These are phyloP conservation scores for Acridotheres tristis DNA, from an alignment of 2,797 vertebrate genomes.

Conservation along the genomic window DNA sequence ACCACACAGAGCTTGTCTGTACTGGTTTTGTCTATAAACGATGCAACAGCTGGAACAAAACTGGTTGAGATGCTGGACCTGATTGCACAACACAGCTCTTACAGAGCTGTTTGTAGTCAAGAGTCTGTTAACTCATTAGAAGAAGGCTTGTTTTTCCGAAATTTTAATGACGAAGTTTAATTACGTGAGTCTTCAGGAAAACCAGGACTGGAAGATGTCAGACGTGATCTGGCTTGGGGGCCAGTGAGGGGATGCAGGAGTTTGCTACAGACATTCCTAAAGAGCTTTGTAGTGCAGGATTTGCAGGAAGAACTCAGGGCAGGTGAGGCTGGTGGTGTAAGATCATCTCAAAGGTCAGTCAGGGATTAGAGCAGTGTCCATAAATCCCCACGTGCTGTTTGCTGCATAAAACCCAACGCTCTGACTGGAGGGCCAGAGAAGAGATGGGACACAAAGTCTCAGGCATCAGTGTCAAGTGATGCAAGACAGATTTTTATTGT, in stretches of 20 bases:
- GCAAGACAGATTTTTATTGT: neutral
- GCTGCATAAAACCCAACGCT: neutral
- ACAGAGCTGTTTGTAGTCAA: neutral
- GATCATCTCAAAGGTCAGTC: neutral
- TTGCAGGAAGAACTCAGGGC: neutral
- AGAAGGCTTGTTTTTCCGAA: constrained; percentile 5
- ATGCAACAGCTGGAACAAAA: constrained; percentile 32
- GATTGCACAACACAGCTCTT: neutral
- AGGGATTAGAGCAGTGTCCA: neutral
- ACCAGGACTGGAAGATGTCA: neutral
- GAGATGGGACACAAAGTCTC: neutral
- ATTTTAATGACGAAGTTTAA: neutral
- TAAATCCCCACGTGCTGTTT: neutral
- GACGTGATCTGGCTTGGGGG: neutral
- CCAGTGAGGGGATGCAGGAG: neutral
- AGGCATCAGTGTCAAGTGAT: neutral
- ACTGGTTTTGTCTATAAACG: constrained; percentile 12
- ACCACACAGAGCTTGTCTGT: constrained; percentile 7
- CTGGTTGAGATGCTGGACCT: neutral
- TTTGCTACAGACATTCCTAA: neutral
- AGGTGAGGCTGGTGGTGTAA: neutral
- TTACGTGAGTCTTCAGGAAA: neutral
- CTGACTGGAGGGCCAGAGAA: neutral
- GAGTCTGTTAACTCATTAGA: constrained; percentile 19
- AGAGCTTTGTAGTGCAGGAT: neutral